Evolutionary conservation across 2,797 vertebrate genomes (phyloP), one percentile per base, ranked within the genome.

Genomic region (Odontamblyopus rebecca): DNA sequence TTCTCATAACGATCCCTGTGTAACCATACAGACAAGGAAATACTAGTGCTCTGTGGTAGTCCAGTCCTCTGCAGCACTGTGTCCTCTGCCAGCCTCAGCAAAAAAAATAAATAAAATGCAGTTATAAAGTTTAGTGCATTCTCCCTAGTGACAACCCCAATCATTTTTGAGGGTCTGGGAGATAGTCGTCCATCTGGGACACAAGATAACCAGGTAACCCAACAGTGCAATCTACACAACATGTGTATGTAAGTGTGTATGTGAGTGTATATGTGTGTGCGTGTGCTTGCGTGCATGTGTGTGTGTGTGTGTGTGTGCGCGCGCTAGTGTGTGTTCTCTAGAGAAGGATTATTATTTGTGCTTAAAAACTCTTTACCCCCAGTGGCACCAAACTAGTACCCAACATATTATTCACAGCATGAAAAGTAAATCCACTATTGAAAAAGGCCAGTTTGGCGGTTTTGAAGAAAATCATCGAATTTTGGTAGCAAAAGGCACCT

Each of bases 1-100:
- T 89, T 92, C 91, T 91, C 90, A 91, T 89, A 90, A 88, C 87
- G 82, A 90, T 82, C 79, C 82, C 82, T 79, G 83, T 82, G 84
- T 87, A 76, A 81, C 84, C 81, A 84, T 71, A 74, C 73, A 80
- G 70, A 79, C n/a, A 57, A 57, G 54, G 6, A 85, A 73, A 82
- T 65, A 82, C 71, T 83, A 84, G 61, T 73, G 73, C 78, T 80
- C 91, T 84, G 88, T 90, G 91, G 83, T 85, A 86, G 88, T 89
- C 82, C 81, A 79, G 86, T 51, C 77, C 86, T 88, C 76, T 83
- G 88, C 86, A 79, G 70, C 80, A 84, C 69, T 41, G 81, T 90
- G 72, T 82, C 80, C 77, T 77, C 73, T 74, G 81, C 79, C 79
- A 81, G 87, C 85, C 69, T 74, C 74, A 69, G 78, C 73, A 74